Conservation (phyloP, 2,888 invertebrate species). For the Rotaria magnacalcarata region DNA sequence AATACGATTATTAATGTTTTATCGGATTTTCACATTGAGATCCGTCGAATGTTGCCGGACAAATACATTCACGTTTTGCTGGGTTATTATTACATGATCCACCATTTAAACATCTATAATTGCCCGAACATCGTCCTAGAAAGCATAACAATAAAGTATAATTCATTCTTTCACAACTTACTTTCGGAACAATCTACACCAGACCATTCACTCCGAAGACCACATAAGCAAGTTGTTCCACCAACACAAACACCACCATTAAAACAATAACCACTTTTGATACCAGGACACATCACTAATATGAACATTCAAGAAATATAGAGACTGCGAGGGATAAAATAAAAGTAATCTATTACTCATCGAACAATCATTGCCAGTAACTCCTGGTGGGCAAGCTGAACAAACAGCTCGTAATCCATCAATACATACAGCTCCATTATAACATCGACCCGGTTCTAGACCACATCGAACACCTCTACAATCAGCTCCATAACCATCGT, state of each 20-base stretch:
- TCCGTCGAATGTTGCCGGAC: not conserved
- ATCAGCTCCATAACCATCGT: not conserved
- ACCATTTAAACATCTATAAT: not conserved
- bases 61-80: not conserved
- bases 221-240: not conserved
- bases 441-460: not conserved
- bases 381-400: not conserved
- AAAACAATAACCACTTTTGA: not conserved
- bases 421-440: not conserved
- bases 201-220: not conserved
- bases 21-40: not conserved
- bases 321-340: no score
- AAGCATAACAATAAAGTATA: not conserved
- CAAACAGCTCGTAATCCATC: not conserved
- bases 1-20: not conserved
- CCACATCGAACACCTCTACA: slow-evolving; percentile 19
- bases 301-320: no score
- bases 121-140: not conserved
- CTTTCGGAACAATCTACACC: slow-evolving; percentile 10
- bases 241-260: not conserved
- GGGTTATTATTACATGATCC: not conserved
- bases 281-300: not conserved
- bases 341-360: not conserved
- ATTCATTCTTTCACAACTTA: not conserved
- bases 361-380: not conserved